Evolutionary conservation across 2,113 vertebrate species (phyloP), one percentile per base, ranked within the genome.

Genomic region (Tor tambroides): DNA sequence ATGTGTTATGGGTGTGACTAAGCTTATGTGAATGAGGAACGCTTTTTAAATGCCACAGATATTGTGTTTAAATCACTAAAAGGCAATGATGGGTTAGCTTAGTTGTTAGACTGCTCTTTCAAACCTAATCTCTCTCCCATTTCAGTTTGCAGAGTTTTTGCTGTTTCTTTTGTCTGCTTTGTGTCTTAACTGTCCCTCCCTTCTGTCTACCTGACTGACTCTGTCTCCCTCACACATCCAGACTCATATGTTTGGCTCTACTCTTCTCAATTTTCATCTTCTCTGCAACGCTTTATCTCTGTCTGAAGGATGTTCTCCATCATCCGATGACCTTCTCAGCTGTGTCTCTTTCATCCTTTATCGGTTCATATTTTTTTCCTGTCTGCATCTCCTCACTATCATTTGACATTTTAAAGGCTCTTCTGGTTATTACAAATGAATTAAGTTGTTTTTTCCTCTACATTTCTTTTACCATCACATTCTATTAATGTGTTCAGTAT

Each of bases 71-170:
- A 46, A 28, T 46, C 23, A 76, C 5, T 28, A 41, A 78, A 78
- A 54, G 43, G 46, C 26, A 32, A 32, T 78, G 86, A 43, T 61
- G 46, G 56, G 59, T 85, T 74, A 76, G 74, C 38, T 23, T 1
- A 46, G 86, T 30, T 89, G n/a, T 78, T 28, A 51, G 76, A 23
- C 71, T 81, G 67, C 65, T 80, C 92, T 93, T 93, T 94, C 89
- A 91, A 88, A 87, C 86, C 87, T 94, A 95, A 95, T 94, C 94
- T 95, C 90, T 76, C 93, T 92, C 92, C 8, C 46, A 91, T 88
- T 85, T 90, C 41, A 43, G 41, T 43, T 43, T 43, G 41, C 41
- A 11, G 86, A 32, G 28, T 69, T 76, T 71, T 74, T 61, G 49
- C 59, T 30, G 5, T 38, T n/a, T 61, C 61, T 67, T 69, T 63